phyloP scores from a whole-genome alignment of 2,113 vertebrate species.

The Pteruthius melanotis region DNA sequence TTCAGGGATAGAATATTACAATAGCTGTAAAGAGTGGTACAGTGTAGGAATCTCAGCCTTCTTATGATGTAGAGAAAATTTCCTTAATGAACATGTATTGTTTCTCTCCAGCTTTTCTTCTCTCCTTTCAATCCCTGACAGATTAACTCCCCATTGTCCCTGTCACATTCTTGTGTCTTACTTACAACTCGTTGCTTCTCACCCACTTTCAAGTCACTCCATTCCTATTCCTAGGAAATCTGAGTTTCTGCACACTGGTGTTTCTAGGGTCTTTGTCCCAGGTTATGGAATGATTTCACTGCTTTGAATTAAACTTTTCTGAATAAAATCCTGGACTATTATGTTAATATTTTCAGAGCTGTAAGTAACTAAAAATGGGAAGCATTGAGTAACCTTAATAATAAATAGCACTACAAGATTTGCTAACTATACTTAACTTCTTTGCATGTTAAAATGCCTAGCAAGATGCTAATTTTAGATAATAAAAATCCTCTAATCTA shows the following conservation, averaged over 20 bases:
- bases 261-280: not conserved
- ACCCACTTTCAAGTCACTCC: not conserved
- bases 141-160: not conserved
- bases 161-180: not conserved
- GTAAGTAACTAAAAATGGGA: not conserved
- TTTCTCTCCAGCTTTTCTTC: not conserved
- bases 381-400: constrained; percentile 4
- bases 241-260: not conserved
- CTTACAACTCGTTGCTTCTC: not conserved
- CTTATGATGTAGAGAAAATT: not conserved
- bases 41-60: not conserved
- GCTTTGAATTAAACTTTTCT: not conserved
- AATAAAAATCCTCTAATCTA: constrained; percentile 37
- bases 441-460: constrained; percentile 36
- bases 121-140: not conserved
- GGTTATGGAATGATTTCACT: not conserved
- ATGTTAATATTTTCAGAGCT: not conserved
- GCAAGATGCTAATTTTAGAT: constrained; percentile 45
- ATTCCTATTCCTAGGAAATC: not conserved
- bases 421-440: constrained; percentile 19
- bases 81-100: not conserved
- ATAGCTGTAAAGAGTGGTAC: not conserved
- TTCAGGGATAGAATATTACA: not conserved
- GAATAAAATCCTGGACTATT: not conserved
- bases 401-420: not conserved